A percentile compares a stretch with the other conserved stretches of the same genome.
These are phyloP conservation scores for Sarcophaga variegata DNA, from an alignment of 2,888 invertebrate species.

Conservation along the genomic window DNA sequence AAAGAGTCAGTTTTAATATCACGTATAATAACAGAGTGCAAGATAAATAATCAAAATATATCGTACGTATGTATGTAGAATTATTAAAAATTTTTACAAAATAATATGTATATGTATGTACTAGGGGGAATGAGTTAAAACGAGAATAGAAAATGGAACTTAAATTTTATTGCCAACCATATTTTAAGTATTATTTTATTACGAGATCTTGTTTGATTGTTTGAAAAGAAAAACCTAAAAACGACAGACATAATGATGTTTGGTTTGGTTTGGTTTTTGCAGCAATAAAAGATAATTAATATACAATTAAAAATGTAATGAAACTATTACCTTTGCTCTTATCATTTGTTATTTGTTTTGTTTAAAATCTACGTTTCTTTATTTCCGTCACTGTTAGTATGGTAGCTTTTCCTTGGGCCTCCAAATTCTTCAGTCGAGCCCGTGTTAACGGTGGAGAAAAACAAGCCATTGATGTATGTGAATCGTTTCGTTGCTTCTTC, in stretches of 20 bases:
- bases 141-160: constrained; percentile 20
- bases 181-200: constrained; percentile 5
- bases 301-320: constrained; percentile 13
- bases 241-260: not conserved
- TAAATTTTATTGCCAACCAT: constrained; percentile 34
- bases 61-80: not conserved
- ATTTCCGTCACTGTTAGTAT: not conserved
- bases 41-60: constrained; percentile 24
- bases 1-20: constrained; percentile 36
- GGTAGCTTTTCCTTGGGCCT: constrained; percentile 41
- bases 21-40: constrained; percentile 17
- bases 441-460: constrained; percentile 73
- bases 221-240: not conserved
- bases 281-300: constrained; percentile 14
- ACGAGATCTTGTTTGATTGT: constrained; percentile 37
- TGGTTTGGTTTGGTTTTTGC: not conserved
- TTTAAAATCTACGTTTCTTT: constrained; percentile 62
- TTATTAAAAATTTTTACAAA: not conserved
- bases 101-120: not conserved
- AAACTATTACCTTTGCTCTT: constrained; percentile 44
- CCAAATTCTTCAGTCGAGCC: constrained; percentile 72
- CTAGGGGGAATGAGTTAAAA: constrained; percentile 38
- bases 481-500: constrained; percentile 5
- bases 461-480: constrained; percentile 6
- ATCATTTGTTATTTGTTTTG: not conserved